Base-by-base conservation (phyloP, 2,888 invertebrate species). In the Chromoteleia sp. region DNA sequence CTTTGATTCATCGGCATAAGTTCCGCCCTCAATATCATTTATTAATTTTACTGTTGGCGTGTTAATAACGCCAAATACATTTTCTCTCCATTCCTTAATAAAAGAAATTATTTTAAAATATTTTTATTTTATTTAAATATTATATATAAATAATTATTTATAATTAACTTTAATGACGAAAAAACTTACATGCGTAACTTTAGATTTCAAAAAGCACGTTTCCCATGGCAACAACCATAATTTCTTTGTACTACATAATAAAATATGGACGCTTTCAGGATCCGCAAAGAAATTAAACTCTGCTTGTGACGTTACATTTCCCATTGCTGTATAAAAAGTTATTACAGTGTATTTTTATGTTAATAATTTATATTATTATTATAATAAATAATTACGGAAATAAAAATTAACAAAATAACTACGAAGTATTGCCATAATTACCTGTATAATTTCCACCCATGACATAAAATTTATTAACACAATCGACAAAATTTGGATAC, bases 391-490 rank as follows among this genome's bases (percentile, higher is more conserved):
- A 29, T 52, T 8, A 19, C 12, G 12, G 25, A 52, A 8, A 15
- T 39, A 41, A 39, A 58, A 39, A 8, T 41, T 14, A 7, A 8
- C 12, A 45, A 19, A 12, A 19, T 45, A 5, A 25, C 25, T 2
- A 14, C 4, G 3, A 36, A 14, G 14, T 14, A 14, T 41, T 41
- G 17, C 0, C 10, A 25, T 70, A 10, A 7, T 92, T 92, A 96
- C 96, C 95, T 85, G 93, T 93, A 83, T 94, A 93, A 90, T 96
- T 96, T 76, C 97, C 97, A 6, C 97, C 97, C 93, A 96, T 97
- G 2, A 97, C 93, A 88, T 94, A 95, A 33, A 97, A 92, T 45
- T 95, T 94, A 79, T 94, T 94, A 0, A 97, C 90, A 81, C 94
- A 93, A 15, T 92, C 87, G 0, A 94, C 90, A 87, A 97, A 95